Conservation (phyloP, 2,797 vertebrate genomes). For the Peromyscus aztecus region DNA sequence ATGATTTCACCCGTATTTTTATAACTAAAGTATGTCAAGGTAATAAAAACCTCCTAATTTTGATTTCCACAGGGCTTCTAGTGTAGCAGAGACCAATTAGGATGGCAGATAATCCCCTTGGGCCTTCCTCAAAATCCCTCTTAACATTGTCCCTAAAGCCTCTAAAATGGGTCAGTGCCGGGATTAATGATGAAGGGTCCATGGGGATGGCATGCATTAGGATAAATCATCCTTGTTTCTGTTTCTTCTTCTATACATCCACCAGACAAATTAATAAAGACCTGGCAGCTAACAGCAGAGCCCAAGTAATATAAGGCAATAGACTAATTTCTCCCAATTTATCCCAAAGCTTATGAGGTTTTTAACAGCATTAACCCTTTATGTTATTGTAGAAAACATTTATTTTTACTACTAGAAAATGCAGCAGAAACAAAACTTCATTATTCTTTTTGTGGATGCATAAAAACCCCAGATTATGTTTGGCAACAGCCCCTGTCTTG, state of each 20-base stretch:
- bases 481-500: not conserved
- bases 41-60: conserved; percentile 72
- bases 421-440: conserved; percentile 7
- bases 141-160: conserved; percentile 49
- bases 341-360: not conserved
- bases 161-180: conserved; percentile 70
- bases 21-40: conserved; percentile 48
- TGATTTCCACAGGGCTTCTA: conserved; percentile 48
- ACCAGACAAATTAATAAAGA: conserved; percentile 10
- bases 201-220: not conserved
- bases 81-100: conserved; percentile 36
- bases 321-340: conserved; percentile 50
- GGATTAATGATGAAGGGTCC: conserved; percentile 63
- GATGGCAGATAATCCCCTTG: conserved; percentile 33
- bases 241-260: conserved; percentile 40
- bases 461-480: not conserved
- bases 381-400: not conserved
- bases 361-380: not conserved
- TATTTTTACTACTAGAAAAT: not conserved
- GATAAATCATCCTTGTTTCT: conserved; percentile 47
- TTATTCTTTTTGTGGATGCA: not conserved
- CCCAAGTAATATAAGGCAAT: not conserved
- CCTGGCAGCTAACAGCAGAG: conserved; percentile 38
- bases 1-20: conserved; percentile 66
- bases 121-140: conserved; percentile 56